Conservation (phyloP, 2,888 invertebrate genomes). For the Mimas tiliae region DNA sequence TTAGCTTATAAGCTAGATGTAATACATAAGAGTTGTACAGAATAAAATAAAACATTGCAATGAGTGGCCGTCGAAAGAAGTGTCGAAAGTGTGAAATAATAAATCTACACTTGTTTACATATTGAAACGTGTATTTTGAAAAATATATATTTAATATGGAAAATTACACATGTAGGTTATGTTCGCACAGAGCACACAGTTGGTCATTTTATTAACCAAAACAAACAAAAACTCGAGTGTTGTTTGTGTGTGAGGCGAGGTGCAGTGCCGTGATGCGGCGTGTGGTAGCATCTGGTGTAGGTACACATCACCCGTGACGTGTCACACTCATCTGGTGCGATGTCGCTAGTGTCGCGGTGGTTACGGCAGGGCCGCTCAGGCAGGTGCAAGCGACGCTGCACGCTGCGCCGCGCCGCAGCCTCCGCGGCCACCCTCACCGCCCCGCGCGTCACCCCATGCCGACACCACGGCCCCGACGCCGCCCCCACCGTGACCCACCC, state of each 20-base stretch:
- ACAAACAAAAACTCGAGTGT: not conserved
- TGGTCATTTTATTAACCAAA: not conserved
- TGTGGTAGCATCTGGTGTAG: not conserved
- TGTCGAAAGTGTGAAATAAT: not conserved
- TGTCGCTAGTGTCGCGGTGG: conserved; percentile 69
- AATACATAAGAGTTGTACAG: not conserved
- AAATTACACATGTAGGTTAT: too few species aligned
- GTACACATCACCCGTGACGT: conserved; percentile 11
- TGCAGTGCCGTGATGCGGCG: not conserved
- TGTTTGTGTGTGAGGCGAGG: not conserved
- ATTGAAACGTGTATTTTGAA: not conserved
- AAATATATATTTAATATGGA: too few species aligned
- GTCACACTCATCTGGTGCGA: conserved; percentile 44
- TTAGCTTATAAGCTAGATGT: not conserved
- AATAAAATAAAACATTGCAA: not conserved
- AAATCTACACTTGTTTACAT: not conserved
- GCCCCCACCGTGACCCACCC: conserved; percentile 47
- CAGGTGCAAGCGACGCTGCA: conserved; percentile 81
- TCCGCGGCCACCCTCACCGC: conserved; percentile 65
- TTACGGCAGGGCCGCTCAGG: conserved; percentile 57
- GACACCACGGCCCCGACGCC: conserved; percentile 47
- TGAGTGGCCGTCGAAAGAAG: not conserved
- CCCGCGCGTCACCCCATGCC: conserved; percentile 45
- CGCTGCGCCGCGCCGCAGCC: conserved; percentile 77
- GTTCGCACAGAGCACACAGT: not conserved